phyloP scores from a whole-genome alignment of 1,140 invertebrate genomes.

The Heliconius nattereri region DNA sequence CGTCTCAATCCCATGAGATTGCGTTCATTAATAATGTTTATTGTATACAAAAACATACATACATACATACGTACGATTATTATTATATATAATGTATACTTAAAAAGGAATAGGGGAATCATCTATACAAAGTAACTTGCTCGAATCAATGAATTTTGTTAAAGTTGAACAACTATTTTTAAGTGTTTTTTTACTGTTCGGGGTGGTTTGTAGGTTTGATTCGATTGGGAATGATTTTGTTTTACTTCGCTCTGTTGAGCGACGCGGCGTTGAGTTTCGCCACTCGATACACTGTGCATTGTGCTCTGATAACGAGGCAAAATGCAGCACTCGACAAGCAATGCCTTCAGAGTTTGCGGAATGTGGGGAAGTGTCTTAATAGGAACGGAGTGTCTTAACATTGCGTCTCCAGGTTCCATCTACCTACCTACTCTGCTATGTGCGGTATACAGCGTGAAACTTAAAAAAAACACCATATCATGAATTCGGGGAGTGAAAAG shows the following conservation, averaged over 20 bases:
- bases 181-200: no score
- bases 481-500: neutral
- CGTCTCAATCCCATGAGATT: conserved; percentile 49
- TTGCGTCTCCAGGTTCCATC: no score
- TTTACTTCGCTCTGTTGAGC: neutral
- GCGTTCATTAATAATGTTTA: conserved; percentile 42
- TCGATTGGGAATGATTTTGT: neutral
- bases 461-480: neutral
- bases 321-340: no score
- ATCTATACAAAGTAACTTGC: neutral
- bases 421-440: no score
- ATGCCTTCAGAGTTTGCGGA: no score
- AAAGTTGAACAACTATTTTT: no score
- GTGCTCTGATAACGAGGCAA: no score
- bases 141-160: neutral
- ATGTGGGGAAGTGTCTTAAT: no score
- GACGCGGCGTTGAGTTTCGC: neutral
- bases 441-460: no score
- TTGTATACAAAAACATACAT: conserved; percentile 14
- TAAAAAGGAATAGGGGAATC: neutral
- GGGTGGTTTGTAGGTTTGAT: neutral
- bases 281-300: neutral
- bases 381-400: no score
- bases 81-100: neutral
- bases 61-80: conserved; percentile 2